These are phyloP conservation scores for Hyperopisus bebe DNA, from an alignment of 2,113 vertebrate genomes.

Conservation along the genomic window DNA sequence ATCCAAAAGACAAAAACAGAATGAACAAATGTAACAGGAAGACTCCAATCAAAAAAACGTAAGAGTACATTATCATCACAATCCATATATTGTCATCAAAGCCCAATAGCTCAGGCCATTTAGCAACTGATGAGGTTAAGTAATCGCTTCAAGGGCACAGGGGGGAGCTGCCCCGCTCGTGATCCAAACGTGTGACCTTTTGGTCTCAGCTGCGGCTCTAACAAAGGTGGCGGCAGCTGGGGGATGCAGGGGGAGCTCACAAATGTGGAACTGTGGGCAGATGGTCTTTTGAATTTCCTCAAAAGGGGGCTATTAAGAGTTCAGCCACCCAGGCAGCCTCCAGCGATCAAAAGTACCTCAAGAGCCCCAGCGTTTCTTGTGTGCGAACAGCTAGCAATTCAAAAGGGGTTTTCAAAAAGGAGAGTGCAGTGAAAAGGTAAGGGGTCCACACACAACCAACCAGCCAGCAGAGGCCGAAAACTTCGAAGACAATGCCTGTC, in stretches of 20 bases:
- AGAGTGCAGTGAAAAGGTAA: not conserved
- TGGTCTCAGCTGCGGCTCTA: not conserved
- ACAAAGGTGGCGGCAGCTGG: not conserved
- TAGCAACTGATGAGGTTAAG: not conserved
- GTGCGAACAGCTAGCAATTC: not conserved
- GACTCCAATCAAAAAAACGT: not conserved
- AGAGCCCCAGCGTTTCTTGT: not conserved
- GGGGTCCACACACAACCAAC: not conserved
- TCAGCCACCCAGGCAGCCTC: constrained; percentile 7
- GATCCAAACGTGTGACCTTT: constrained; percentile 4
- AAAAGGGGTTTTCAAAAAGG: not conserved
- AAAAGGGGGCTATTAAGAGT: not conserved
- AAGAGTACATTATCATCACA: not conserved
- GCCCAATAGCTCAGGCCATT: not conserved
- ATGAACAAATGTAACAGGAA: not conserved
- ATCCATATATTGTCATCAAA: not conserved
- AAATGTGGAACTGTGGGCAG: not conserved
- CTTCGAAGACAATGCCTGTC: not conserved
- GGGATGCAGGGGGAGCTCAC: too few relatives aligned
- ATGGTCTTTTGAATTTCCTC: constrained; percentile 5
- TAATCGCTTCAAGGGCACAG: not conserved
- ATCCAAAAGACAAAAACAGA: not conserved
- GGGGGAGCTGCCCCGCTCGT: too few relatives aligned
- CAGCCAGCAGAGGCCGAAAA: not conserved
- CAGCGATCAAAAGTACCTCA: not conserved